Percentiles rank a stretch among this genome's conserved stretches.
Evolutionary conservation across 2,888 invertebrate genomes (phyloP).

Genomic region (Drosophila monieri): DNA sequence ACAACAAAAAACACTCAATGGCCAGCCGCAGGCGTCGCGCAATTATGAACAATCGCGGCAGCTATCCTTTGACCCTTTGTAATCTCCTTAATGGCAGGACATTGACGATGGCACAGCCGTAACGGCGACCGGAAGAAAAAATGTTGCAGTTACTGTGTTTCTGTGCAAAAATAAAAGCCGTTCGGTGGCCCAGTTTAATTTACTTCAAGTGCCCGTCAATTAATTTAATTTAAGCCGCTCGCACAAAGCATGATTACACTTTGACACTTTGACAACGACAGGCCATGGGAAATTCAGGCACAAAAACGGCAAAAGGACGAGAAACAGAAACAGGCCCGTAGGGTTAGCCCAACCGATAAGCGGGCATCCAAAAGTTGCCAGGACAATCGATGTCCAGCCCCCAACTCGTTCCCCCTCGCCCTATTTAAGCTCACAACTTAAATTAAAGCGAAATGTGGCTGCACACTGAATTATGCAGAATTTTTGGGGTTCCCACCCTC

Average conservation of each 20-base stretch:
- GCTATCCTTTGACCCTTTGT: conserved; percentile 73
- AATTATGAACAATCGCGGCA: conserved; percentile 72
- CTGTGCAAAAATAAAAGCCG: conserved; percentile 30
- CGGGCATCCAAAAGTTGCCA: conserved; percentile 20
- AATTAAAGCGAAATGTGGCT: conserved; percentile 38
- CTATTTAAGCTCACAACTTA: conserved; percentile 12
- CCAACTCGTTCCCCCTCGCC: neutral
- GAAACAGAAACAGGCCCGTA: neutral
- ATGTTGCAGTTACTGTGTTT: conserved; percentile 5
- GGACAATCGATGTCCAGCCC: conserved; percentile 25
- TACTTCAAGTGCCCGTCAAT: conserved; percentile 75
- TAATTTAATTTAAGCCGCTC: conserved; percentile 74
- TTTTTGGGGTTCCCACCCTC: conserved; percentile 19
- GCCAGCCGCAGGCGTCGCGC: conserved; percentile 59
- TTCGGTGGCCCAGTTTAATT: conserved; percentile 63
- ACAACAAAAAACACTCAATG: conserved; percentile 11
- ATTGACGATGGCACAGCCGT: conserved; percentile 35
- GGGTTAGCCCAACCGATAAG: conserved; percentile 4
- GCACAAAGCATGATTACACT: conserved; percentile 64
- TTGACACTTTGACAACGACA: conserved; percentile 73
- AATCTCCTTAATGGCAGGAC: conserved; percentile 61
- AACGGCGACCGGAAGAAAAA: conserved; percentile 10
- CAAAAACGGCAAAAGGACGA: neutral
- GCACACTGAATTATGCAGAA: conserved; percentile 56
- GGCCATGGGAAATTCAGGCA: conserved; percentile 23